Evolutionary conservation across 1,140 invertebrate genomes (phyloP).

Genomic region (Neodiprion fabricii): DNA sequence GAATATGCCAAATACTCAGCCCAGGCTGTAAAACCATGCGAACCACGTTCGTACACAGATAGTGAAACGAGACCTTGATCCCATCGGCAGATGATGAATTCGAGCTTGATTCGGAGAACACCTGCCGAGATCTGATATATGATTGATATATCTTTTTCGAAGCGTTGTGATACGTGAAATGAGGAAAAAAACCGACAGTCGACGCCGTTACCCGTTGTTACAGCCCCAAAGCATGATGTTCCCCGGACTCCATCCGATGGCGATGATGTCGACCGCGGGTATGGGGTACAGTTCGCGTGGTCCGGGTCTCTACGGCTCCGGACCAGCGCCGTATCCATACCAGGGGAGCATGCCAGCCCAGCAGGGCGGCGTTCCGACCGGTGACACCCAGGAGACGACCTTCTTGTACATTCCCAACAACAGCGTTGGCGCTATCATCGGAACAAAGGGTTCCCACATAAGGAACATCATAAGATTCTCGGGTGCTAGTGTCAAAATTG

Average conservation of each 20-base stretch:
- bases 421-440: constrained; percentile 96
- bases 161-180: too few species aligned
- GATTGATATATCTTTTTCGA: too few species aligned
- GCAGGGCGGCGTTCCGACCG: constrained; percentile 55
- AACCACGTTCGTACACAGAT: too few species aligned
- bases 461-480: constrained; percentile 97
- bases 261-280: constrained; percentile 92
- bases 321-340: constrained; percentile 64
- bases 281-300: constrained; percentile 70
- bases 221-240: constrained; percentile 93
- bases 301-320: constrained; percentile 62
- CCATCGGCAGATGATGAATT: too few species aligned
- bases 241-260: constrained; percentile 93
- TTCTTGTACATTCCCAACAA: constrained; percentile 97
- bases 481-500: constrained; percentile 93
- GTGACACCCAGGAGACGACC: constrained; percentile 82
- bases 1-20: too few species aligned
- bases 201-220: constrained; percentile 43
- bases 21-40: too few species aligned
- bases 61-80: too few species aligned
- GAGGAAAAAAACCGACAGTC: too few species aligned
- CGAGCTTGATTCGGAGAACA: too few species aligned
- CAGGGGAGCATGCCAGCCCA: constrained; percentile 53
- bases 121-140: too few species aligned
- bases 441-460: constrained; percentile 95